Evolutionary conservation across 2,797 vertebrate genomes (phyloP).

Genomic region (Helicolenus hilgendorfi): DNA sequence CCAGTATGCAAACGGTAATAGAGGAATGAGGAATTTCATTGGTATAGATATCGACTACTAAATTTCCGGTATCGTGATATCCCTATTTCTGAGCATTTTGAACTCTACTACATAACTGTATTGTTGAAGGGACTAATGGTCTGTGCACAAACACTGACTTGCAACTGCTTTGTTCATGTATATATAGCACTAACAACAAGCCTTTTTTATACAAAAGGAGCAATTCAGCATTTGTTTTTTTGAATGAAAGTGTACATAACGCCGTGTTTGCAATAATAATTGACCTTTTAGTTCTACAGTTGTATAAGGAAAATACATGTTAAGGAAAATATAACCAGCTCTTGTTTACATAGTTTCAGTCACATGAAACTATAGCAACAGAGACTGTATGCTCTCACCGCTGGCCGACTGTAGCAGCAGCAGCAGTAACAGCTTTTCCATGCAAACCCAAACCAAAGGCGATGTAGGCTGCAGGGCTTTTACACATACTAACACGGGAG

Average conservation of each 20-base stretch:
- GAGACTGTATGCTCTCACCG: neutral
- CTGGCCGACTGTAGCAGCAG: neutral
- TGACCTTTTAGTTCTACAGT: neutral
- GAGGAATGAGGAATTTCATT: too few relatives aligned
- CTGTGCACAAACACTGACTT: neutral
- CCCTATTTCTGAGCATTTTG: accelerated
- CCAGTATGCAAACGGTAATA: too few relatives aligned
- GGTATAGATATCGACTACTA: too few relatives aligned
- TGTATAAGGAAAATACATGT: neutral
- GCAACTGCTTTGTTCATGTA: neutral
- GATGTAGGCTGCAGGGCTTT: slow-evolving; percentile 5
- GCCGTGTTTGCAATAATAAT: neutral
- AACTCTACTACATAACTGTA: neutral
- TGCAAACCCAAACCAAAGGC: neutral
- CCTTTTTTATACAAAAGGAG: neutral
- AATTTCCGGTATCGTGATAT: too few relatives aligned
- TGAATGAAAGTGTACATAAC: neutral
- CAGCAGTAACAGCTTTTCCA: neutral
- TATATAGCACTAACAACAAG: neutral
- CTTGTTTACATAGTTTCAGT: neutral
- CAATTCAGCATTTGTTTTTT: neutral
- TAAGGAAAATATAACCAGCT: neutral
- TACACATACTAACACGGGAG: slow-evolving; percentile 18
- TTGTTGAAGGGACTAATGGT: neutral
- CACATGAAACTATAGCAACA: neutral